These are phyloP conservation scores for Cyprinodon tularosa DNA, from an alignment of 2,113 vertebrate genomes.

Conservation along the genomic window DNA sequence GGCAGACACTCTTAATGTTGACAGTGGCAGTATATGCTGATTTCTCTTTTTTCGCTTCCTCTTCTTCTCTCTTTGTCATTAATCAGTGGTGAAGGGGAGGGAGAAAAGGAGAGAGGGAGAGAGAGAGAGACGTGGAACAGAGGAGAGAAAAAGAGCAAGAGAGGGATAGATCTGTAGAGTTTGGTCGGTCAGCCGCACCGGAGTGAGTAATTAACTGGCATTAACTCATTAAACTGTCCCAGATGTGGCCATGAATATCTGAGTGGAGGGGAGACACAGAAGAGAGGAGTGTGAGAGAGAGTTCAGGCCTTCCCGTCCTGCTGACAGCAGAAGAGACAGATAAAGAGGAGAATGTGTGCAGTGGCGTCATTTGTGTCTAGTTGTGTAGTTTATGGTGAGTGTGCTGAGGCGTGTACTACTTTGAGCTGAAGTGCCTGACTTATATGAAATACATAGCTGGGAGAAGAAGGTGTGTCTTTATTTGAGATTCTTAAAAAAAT, in stretches of 20 bases:
- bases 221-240: conserved; percentile 84
- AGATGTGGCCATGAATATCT: conserved; percentile 81
- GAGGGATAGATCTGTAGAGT: conserved; percentile 44
- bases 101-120: neutral
- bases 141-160: conserved; percentile 10
- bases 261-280: conserved; percentile 51
- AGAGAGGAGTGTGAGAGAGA: conserved; percentile 21
- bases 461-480: conserved; percentile 5
- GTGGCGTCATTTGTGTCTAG: conserved; percentile 7
- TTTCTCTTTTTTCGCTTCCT: conserved; percentile 59
- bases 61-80: conserved; percentile 63
- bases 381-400: conserved; percentile 7
- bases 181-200: conserved; percentile 72
- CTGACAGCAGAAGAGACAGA: conserved; percentile 43
- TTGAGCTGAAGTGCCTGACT: conserved; percentile 10
- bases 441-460: neutral
- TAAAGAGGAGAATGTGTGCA: conserved; percentile 27
- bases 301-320: conserved; percentile 31
- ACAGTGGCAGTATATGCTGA: conserved; percentile 68
- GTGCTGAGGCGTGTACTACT: conserved; percentile 17
- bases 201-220: conserved; percentile 83
- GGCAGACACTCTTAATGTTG: conserved; percentile 70
- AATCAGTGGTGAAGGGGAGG: conserved; percentile 66
- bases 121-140: neutral
- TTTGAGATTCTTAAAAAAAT: neutral